Evolutionary conservation across 2,888 invertebrate genomes (phyloP).

Genomic region (Macrosiphum euphorbiae): DNA sequence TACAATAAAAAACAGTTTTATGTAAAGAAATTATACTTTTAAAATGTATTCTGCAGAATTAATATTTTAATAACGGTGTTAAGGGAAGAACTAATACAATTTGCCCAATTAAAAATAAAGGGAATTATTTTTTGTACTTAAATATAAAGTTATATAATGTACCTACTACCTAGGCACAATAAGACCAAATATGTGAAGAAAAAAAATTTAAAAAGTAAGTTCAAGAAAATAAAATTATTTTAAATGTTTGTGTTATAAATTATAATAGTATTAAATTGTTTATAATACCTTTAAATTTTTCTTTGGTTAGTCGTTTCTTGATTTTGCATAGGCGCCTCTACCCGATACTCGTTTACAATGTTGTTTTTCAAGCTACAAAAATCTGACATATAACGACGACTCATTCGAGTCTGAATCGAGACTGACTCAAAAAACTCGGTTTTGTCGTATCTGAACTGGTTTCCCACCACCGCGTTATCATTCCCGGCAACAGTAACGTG

Average conservation of each 20-base stretch:
- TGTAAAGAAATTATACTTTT: not conserved
- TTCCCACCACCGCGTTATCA: constrained; percentile 56
- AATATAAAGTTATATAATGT: not conserved
- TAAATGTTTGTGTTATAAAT: not conserved
- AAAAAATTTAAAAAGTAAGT: not conserved
- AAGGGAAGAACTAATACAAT: not conserved
- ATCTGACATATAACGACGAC: constrained; percentile 23
- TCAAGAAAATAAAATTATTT: not conserved
- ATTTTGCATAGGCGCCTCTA: constrained; percentile 20
- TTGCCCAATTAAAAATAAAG: not conserved
- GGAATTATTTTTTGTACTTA: not conserved
- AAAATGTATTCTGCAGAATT: not conserved
- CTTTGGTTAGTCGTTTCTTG: not conserved
- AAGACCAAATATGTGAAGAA: not conserved
- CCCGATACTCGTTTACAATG: not conserved
- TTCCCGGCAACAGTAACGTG: not conserved
- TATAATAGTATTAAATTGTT: not conserved
- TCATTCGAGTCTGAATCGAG: constrained; percentile 56
- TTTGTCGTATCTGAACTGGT: constrained; percentile 54
- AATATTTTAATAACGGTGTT: not conserved
- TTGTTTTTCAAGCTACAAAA: not conserved
- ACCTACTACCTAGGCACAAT: not conserved
- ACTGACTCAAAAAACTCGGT: constrained; percentile 45
- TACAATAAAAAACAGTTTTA: not conserved
- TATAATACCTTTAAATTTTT: constrained; percentile 44